Conservation (phyloP, 2,888 invertebrate genomes). For the Hypsopygia costalis region DNA sequence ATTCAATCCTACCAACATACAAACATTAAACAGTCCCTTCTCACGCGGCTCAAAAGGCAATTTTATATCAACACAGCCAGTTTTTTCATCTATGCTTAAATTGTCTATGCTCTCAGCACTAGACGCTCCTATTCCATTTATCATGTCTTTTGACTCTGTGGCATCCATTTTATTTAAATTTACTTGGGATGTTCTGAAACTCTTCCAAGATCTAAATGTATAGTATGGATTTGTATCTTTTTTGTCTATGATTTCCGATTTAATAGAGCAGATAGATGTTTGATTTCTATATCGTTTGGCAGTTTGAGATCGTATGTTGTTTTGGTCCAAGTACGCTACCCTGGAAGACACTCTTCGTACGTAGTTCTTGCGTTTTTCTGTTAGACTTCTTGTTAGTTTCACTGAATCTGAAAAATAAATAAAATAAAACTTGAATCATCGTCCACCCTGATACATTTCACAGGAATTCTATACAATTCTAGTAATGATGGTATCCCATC, state of each 20-base stretch:
- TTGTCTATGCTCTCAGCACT: conserved; percentile 44
- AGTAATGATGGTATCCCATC: no score
- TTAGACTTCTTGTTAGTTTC: conserved; percentile 75
- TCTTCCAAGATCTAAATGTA: conserved; percentile 72
- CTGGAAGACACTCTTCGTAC: conserved; percentile 82
- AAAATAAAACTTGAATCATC: no score
- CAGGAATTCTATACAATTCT: no score
- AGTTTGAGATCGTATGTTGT: conserved; percentile 31
- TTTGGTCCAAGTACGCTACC: conserved; percentile 67
- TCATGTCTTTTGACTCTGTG: conserved; percentile 42
- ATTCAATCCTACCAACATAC: conserved; percentile 85
- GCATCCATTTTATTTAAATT: conserved; percentile 52
- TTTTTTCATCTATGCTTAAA: conserved; percentile 60
- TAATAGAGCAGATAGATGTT: conserved; percentile 64
- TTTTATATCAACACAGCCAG: conserved; percentile 60
- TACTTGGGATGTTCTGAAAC: conserved; percentile 61
- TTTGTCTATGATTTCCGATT: conserved; percentile 47
- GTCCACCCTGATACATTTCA: no score
- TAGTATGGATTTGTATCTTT: conserved; percentile 59
- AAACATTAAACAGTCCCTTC: conserved; percentile 82
- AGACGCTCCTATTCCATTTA: conserved; percentile 55
- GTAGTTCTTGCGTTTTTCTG: conserved; percentile 84
- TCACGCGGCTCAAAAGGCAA: conserved; percentile 59
- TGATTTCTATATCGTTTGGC: conserved; percentile 51
- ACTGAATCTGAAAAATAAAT: conserved; percentile 58